Evolutionary conservation across 2,797 vertebrate genomes (phyloP), one percentile per base, ranked within the genome.

Genomic region (Echeneis naucrates): DNA sequence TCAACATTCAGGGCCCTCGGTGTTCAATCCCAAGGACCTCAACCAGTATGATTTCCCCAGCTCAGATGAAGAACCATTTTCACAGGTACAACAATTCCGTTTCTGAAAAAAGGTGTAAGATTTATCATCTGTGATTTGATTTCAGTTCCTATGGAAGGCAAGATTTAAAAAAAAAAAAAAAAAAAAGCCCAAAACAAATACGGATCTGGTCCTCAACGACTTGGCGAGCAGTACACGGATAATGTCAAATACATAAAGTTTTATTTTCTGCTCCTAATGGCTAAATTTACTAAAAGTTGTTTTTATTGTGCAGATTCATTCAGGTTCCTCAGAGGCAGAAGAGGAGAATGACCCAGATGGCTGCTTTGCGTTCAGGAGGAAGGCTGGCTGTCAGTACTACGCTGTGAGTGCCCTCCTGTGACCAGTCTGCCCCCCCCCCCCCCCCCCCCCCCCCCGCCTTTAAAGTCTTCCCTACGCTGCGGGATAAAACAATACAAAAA

Each of bases 41-140:
- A 99, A 99, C 93, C 98, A 99, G 90, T 99, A 99, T 45, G 98
- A 99, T 86, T 99, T 99, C 86, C 98, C 98, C 90, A 99, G 98
- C 92, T 99, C 98, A 0, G 98, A 99, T 47, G 98, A 99, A 73
- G 98, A 99, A 75, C 95, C 96, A 50, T 96, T 95, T 78, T 97
- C 97, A 67, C 97, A 99, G 96, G 98, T 99, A 92, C 60, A 9
- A 0, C 0, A 0, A 10, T 55, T 21, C 33, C 0, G 6, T 37
- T 4, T 52, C n/a, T 19, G 2, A 3, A 8, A 14, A n/a, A 32
- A 7, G 23, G 16, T 8, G 11, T 61, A 40, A 11, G 16, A 37
- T n/a, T 26, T 10, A n/a, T 42, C 5, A 1, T 37, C 23, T 26
- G 3, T 44, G 16, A 33, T 2, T 13, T 13, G 4, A 1, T 16